Base-by-base conservation (phyloP, 2,113 vertebrate genomes). In the Chaetura pelagica region DNA sequence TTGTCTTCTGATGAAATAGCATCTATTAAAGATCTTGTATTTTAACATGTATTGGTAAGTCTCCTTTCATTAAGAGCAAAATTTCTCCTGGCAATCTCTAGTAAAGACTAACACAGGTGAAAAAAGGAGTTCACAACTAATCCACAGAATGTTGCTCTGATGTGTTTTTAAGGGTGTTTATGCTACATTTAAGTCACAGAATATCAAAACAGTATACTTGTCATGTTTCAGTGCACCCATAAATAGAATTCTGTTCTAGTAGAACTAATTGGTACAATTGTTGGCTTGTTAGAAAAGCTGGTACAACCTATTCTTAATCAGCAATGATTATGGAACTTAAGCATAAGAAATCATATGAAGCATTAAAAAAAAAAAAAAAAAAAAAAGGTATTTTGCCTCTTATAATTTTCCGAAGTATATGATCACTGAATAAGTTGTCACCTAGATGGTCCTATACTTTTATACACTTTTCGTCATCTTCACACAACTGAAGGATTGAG, bases 211-310 rank as follows among this genome's bases (percentile, higher is more conserved):
- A 77, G 26, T 83, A 85, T 93, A 91, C 71, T 67, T 94, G 82
- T 80, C 59, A 84, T 84, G 63, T 95, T 51, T 94, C 46, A 96
- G 51, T 81, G 72, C 84, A 63, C 29, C 48, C 71, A 72, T 74
- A 93, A 93, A 96, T 61, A 91, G 85, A 93, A 54, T 86, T 95
- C 38, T 90, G 12, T 71, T 94, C 79, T 92, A 79, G 84, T 77
- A 93, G 72, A 94, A 91, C 46, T 95, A 96, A 94, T 90, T 94
- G 63, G 29, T 90, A 74, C 82, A 90, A 86, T 48, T 73, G 67
- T n/a, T 89, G 71, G 6, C 72, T 74, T 94, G 82, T 64, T 96
- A 91, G 62, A 77, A 87, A 92, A 80, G 48, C 38, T 90, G 48
- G 34, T 83, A 87, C 48, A 73, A 84, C 55, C 90, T 61, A 35